phyloP scores from a whole-genome alignment of 2,113 vertebrate genomes.

The Blennius ocellaris region DNA sequence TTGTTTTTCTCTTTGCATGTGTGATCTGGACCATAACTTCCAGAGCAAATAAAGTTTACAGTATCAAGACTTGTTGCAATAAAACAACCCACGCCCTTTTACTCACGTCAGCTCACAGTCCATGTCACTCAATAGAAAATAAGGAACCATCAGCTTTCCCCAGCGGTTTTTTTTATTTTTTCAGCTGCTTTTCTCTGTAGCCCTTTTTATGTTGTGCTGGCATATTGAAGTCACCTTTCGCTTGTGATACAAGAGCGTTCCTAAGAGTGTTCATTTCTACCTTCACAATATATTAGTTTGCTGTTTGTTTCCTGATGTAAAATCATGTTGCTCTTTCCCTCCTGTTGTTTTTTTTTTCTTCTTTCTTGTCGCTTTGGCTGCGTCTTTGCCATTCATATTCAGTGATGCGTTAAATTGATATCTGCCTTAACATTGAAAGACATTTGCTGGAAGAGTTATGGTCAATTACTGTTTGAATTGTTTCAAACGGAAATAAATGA shows the following conservation, averaged over 20 bases:
- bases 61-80: conserved; percentile 23
- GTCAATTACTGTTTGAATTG: conserved; percentile 48
- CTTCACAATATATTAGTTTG: not conserved
- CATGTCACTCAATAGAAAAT: conserved; percentile 1
- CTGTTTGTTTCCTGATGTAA: conserved; percentile 28
- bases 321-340: not conserved
- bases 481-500: conserved; percentile 75
- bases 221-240: conserved; percentile 27
- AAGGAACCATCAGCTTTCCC: not conserved
- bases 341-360: not conserved
- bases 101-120: conserved; percentile 8
- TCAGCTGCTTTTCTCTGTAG: conserved; percentile 4
- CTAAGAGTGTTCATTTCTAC: conserved; percentile 1
- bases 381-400: conserved; percentile 40
- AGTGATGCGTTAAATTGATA: conserved; percentile 37
- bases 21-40: conserved; percentile 23
- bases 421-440: conserved; percentile 70
- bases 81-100: not conserved
- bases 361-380: conserved; percentile 26
- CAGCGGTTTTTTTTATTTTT: not conserved
- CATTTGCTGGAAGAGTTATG: conserved; percentile 14
- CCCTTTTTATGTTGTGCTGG: conserved; percentile 10
- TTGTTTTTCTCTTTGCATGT: conserved; percentile 20
- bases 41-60: conserved; percentile 37
- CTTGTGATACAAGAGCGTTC: conserved; percentile 42